Base-by-base conservation (phyloP, 2,888 invertebrate species). In the Hemaris fuciformis region DNA sequence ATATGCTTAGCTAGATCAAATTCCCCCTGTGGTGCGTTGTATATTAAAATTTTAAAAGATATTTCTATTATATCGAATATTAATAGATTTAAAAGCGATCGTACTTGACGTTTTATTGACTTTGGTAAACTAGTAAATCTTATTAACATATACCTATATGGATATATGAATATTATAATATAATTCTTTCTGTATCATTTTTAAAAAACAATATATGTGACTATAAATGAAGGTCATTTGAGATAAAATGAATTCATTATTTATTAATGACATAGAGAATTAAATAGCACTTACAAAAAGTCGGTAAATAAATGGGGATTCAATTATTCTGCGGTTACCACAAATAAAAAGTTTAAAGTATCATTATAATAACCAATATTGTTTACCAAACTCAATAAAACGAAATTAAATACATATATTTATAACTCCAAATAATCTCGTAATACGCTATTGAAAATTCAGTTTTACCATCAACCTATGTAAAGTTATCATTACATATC, bases 401-500 rank as follows among this genome's bases (percentile, higher is more conserved):
- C 7, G 20, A 22, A n/a, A n/a, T n/a, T n/a, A n/a, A n/a, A n/a
- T n/a, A n/a, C n/a, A n/a, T 3, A 22, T 57, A 15, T 53, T 42
- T 68, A 66, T 70, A 71, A 64, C 69, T 66, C 68, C 63, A 63
- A 65, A 70, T 64, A 70, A 70, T 71, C 73, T 69, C 71, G 64
- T 71, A 66, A 67, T 64, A 53, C 27, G 53, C 53, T 53, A 38
- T 38, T 38, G 38, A 38, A 53, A 66, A 69, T 70, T 75, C 72
- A 75, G 72, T 82, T 83, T 87, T 87, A 89, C 88, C 88, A 88
- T 59, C 80, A 81, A 76, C 78, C 77, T 84, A 82, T 85, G 83
- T 87, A 88, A 83, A 88, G 87, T 88, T 89, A 87, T 89, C 87
- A 81, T 89, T 84, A 89, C 91, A 91, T 91, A 91, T 91, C 90